Conservation (phyloP, 2,113 vertebrate genomes). For the Pao palembangensis region DNA sequence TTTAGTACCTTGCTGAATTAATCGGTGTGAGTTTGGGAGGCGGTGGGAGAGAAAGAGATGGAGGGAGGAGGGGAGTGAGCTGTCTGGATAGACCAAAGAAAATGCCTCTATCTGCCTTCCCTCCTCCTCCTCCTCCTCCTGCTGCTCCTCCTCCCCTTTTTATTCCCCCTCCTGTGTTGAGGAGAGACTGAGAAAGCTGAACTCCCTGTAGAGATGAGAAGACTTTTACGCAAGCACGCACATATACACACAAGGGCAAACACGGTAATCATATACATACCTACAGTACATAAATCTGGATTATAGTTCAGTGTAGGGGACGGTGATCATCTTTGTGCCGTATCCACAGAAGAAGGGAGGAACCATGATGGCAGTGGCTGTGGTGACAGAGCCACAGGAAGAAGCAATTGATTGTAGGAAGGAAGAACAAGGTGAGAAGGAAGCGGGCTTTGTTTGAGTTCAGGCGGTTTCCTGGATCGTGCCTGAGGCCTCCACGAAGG, state of each 20-base stretch:
- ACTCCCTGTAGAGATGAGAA: conserved; percentile 39
- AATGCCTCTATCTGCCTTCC: conserved; percentile 19
- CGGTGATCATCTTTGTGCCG: too few species aligned
- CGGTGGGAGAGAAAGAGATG: conserved; percentile 21
- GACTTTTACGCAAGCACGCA: conserved; percentile 11
- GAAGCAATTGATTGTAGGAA: background rate
- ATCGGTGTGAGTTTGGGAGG: conserved; percentile 24
- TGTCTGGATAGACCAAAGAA: conserved; percentile 41
- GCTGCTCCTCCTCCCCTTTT: background rate
- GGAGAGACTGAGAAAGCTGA: conserved; percentile 31
- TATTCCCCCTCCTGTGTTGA: conserved; percentile 14
- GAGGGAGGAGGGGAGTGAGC: conserved; percentile 10
- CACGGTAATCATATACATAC: background rate
- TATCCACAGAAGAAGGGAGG: too few species aligned
- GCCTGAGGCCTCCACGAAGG: conserved; percentile 22
- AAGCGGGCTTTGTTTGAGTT: conserved; percentile 21
- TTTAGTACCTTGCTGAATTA: conserved; percentile 67
- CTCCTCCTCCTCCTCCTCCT: conserved; percentile 8
- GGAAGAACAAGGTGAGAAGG: background rate
- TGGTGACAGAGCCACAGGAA: conserved; percentile 1
- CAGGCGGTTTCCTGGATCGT: conserved; percentile 31
- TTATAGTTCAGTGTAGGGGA: too few species aligned
- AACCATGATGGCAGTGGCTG: background rate
- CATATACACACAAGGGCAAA: conserved; percentile 1
- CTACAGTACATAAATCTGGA: background rate